Evolutionary conservation across 2,113 vertebrate genomes (phyloP).

Genomic region (Acrocephalus kingi): DNA sequence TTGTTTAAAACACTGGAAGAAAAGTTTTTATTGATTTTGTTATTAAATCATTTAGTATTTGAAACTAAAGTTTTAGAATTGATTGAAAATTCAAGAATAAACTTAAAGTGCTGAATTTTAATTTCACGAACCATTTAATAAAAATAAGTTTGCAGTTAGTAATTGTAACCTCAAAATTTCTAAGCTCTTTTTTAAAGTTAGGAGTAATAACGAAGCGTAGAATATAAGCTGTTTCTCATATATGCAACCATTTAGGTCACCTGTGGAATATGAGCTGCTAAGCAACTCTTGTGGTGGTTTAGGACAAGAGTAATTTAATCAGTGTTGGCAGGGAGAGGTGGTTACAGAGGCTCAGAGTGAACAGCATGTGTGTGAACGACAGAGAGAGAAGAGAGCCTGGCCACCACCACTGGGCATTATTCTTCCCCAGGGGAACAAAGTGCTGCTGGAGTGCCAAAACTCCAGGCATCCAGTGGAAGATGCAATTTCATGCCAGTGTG

Average conservation of each 20-base stretch:
- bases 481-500: background rate
- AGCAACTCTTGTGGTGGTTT: background rate
- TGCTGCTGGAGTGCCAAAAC: background rate
- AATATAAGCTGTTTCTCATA: background rate
- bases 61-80: background rate
- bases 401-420: fast-evolving
- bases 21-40: background rate
- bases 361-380: fast-evolving
- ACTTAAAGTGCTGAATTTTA: background rate
- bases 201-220: background rate
- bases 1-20: background rate
- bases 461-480: background rate
- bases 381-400: background rate
- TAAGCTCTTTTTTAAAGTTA: background rate
- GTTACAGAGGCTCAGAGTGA: background rate
- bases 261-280: background rate
- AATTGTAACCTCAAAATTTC: background rate
- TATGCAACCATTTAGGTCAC: background rate
- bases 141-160: background rate
- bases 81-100: background rate
- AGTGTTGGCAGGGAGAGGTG: background rate
- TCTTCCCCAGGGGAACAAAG: background rate
- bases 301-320: background rate
- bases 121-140: background rate
- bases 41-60: background rate